Percentiles rank a stretch among this genome's conserved stretches.
Conservation (phyloP, 2,888 invertebrate species). For the Prenolepis imparis region DNA sequence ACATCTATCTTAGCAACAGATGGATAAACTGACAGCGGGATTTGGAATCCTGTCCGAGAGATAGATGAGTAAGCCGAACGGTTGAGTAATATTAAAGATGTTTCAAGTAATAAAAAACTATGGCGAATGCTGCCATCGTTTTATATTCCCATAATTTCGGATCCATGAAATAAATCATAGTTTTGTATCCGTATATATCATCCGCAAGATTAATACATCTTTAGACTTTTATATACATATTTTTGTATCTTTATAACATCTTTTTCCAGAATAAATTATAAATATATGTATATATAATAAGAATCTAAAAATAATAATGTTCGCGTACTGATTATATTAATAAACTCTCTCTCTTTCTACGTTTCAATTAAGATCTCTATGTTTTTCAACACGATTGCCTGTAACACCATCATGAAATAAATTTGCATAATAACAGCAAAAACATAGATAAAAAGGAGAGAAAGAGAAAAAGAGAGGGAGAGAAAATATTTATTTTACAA, state of each 20-base stretch:
- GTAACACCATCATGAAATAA: background rate
- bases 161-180: slow-evolving; percentile 45
- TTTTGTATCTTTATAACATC: background rate
- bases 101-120: slow-evolving; percentile 49
- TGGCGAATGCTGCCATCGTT: slow-evolving; percentile 34
- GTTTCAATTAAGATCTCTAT: background rate
- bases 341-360: background rate
- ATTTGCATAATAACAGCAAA: background rate
- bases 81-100: slow-evolving; percentile 56
- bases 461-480: background rate
- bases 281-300: background rate
- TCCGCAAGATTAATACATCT: slow-evolving; percentile 7
- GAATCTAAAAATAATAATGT: too few species aligned
- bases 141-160: slow-evolving; percentile 46
- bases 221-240: slow-evolving; percentile 2
- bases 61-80: slow-evolving; percentile 49
- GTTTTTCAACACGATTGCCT: background rate
- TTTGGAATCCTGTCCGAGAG: slow-evolving; percentile 48
- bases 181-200: slow-evolving; percentile 41
- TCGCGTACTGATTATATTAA: background rate
- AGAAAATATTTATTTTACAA: slow-evolving; percentile 2
- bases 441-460: background rate
- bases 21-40: slow-evolving; percentile 54
- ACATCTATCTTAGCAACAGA: slow-evolving; percentile 56
- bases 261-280: background rate